Conservation (phyloP, 1,140 invertebrate species). For the Liolophura sinensis region DNA sequence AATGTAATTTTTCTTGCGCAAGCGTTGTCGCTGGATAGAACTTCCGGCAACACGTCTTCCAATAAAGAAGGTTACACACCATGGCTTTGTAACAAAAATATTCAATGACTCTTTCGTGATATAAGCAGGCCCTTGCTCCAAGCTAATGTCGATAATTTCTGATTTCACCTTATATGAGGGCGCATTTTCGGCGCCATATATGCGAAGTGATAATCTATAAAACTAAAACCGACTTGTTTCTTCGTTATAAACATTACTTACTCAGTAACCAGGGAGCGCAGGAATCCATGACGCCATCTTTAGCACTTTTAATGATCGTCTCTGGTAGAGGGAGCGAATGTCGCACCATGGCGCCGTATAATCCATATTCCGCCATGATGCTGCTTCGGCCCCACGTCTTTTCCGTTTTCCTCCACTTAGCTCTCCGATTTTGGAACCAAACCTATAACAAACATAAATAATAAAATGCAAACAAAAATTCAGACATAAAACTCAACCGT, state of each 20-base stretch:
- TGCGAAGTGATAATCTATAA: no score
- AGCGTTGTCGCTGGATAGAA: no score
- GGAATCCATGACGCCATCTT: slow-evolving; percentile 76
- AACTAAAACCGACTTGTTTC: no score
- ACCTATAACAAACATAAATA: slow-evolving; percentile 69
- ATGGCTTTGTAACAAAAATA: no score
- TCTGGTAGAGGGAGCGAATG: slow-evolving; percentile 97
- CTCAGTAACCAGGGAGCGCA: slow-evolving; percentile 98
- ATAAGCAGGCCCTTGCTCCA: no score
- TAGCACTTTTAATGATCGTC: slow-evolving; percentile 94
- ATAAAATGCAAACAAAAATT: neutral
- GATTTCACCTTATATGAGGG: no score
- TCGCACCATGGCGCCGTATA: slow-evolving; percentile 98
- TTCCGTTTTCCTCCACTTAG: slow-evolving; percentile 99
- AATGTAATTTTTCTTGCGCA: no score
- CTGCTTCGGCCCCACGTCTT: slow-evolving; percentile 99
- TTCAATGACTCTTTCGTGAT: no score
- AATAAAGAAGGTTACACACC: no score
- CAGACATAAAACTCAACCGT: neutral
- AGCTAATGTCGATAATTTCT: no score
- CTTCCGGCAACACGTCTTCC: no score
- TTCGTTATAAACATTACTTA: slow-evolving; percentile 63
- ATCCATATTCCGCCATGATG: slow-evolving; percentile 99
- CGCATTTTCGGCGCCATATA: no score
- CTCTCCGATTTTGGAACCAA: slow-evolving; percentile 97